phyloP scores from a whole-genome alignment of 2,888 invertebrate species.

The Phoronis australis region DNA sequence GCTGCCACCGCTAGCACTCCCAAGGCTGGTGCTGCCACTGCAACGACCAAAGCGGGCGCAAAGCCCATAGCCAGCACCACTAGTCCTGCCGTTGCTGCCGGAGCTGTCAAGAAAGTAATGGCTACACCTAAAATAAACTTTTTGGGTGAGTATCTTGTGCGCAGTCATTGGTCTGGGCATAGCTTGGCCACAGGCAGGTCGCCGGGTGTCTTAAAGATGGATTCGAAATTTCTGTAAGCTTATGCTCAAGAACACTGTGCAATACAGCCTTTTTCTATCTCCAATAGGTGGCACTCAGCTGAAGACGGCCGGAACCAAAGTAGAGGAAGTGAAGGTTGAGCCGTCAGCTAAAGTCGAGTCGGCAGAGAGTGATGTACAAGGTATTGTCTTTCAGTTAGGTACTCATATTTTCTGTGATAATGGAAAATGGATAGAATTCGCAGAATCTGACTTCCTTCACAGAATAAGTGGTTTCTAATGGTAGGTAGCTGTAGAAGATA shows the following conservation, averaged over 20 bases:
- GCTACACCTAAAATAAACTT: conserved; percentile 78
- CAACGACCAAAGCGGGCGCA: conserved; percentile 14
- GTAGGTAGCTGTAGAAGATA: too few species aligned
- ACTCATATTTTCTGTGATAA: too few species aligned
- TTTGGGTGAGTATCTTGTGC: conserved; percentile 57
- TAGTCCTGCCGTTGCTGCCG: conserved; percentile 15
- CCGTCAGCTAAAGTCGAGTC: conserved; percentile 14
- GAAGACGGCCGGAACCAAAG: conserved; percentile 41
- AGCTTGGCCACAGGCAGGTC: not conserved
- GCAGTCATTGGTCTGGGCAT: not conserved
- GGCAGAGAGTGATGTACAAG: conserved; percentile 7
- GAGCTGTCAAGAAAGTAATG: conserved; percentile 54
- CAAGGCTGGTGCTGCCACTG: conserved; percentile 13
- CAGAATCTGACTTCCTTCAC: too few species aligned
- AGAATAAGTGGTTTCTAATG: too few species aligned
- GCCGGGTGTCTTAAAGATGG: not conserved
- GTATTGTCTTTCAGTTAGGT: too few species aligned
- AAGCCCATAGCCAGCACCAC: conserved; percentile 8
- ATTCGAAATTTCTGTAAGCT: not conserved
- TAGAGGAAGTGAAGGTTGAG: conserved; percentile 39
- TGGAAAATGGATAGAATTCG: too few species aligned
- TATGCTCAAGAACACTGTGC: too few species aligned
- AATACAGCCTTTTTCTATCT: conserved; percentile 3
- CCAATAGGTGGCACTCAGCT: conserved; percentile 44
- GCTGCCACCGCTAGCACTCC: conserved; percentile 22